Percentiles rank a stretch among this genome's conserved stretches.
These are phyloP conservation scores for Formicarius rufipectus DNA, from an alignment of 2,113 vertebrate genomes.

Conservation along the genomic window DNA sequence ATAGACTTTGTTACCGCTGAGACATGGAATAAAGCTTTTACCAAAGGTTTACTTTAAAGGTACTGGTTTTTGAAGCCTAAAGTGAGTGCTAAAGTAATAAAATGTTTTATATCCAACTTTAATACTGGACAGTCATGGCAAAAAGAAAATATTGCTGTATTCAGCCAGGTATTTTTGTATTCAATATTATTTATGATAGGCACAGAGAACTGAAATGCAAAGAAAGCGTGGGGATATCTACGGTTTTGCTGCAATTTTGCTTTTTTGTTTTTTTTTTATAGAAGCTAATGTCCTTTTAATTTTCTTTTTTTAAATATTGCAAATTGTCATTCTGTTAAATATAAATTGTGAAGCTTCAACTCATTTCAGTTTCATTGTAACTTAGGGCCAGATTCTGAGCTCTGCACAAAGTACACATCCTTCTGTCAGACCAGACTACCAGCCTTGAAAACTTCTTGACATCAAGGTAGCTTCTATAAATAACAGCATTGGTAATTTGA, in stretches of 20 bases:
- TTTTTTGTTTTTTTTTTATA: not conserved
- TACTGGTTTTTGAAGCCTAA: not conserved
- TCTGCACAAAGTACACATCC: not conserved
- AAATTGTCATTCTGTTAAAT: not conserved
- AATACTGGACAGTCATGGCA: not conserved
- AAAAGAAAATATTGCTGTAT: not conserved
- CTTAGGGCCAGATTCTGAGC: not conserved
- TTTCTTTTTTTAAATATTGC: not conserved
- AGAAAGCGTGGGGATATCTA: not conserved
- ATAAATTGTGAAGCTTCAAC: not conserved
- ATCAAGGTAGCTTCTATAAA: not conserved
- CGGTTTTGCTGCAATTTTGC: not conserved
- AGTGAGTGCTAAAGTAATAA: not conserved
- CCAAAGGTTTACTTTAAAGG: not conserved
- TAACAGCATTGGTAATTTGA: not conserved
- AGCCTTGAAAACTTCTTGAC: constrained; percentile 1
- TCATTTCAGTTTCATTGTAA: not conserved
- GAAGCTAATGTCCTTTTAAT: not conserved
- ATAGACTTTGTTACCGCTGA: constrained; percentile 14
- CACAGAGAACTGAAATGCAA: not conserved
- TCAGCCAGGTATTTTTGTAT: not conserved
- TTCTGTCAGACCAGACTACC: not conserved
- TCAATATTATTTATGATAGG: not conserved
- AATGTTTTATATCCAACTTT: constrained; percentile 14
- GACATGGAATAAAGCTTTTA: constrained; percentile 11